A percentile compares a stretch with the other conserved stretches of the same genome.
Evolutionary conservation across 2,113 vertebrate species (phyloP).

Genomic region (Calonectris borealis): DNA sequence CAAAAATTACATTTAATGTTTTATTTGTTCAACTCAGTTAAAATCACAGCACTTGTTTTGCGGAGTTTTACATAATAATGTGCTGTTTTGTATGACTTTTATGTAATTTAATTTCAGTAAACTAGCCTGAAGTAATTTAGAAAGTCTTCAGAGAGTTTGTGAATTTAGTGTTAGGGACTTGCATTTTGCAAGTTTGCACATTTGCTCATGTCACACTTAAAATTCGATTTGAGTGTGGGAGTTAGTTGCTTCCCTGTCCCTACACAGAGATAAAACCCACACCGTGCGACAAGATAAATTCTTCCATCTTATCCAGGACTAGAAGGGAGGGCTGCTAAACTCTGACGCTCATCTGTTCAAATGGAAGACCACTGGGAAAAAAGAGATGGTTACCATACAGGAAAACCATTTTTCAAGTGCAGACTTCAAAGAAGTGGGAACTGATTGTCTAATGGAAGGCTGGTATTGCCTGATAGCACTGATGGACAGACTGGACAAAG

Average conservation of each 20-base stretch:
- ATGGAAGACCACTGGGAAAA: neutral
- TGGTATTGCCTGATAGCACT: neutral
- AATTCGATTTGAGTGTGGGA: conserved; percentile 14
- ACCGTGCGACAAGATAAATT: neutral
- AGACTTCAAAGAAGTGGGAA: neutral
- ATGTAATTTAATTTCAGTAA: conserved; percentile 53
- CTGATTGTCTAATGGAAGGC: neutral
- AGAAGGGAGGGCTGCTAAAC: neutral
- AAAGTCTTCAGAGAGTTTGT: conserved; percentile 19
- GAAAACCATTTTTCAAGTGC: neutral
- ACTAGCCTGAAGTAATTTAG: conserved; percentile 25
- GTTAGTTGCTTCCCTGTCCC: neutral
- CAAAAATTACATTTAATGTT: conserved; percentile 23
- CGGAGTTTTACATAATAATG: conserved; percentile 32
- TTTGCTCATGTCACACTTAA: conserved; percentile 32
- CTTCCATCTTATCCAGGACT: neutral
- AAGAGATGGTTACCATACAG: neutral
- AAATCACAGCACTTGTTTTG: conserved; percentile 43
- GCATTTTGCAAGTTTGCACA: conserved; percentile 23
- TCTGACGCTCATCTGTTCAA: neutral
- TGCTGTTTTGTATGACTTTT: conserved; percentile 29
- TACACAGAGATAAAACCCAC: neutral
- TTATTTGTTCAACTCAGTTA: conserved; percentile 41
- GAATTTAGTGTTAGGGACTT: conserved; percentile 16
- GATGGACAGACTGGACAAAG: neutral